These are phyloP conservation scores for Zosterops borbonicus DNA, from an alignment of 2,113 vertebrate genomes.

Conservation along the genomic window DNA sequence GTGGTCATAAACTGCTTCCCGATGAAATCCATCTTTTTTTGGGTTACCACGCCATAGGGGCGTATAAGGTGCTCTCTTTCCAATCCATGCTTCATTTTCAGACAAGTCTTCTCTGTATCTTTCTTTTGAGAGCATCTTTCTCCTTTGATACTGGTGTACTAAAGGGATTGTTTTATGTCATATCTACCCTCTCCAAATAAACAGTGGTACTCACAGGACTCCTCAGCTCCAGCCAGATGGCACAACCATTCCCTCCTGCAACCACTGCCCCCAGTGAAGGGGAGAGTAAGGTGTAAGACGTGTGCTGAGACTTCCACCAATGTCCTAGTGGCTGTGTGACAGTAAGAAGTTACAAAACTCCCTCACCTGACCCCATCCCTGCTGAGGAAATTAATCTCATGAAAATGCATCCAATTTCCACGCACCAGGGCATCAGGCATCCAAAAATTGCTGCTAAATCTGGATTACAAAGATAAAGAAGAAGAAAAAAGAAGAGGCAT, in stretches of 20 bases:
- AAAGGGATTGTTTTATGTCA: neutral
- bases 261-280: neutral
- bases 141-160: neutral
- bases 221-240: neutral
- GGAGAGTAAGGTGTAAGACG: neutral
- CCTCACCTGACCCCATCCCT: neutral
- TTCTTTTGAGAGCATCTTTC: neutral
- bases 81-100: neutral
- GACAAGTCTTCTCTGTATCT: neutral
- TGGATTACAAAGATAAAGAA: conserved; percentile 5
- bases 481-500: neutral
- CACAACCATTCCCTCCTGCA: neutral
- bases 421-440: neutral
- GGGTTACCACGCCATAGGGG: neutral
- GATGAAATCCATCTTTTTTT: neutral
- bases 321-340: neutral
- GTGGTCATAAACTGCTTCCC: neutral
- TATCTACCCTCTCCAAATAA: neutral
- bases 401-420: conserved; percentile 24
- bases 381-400: conserved; percentile 1
- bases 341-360: neutral
- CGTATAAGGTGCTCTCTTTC: neutral
- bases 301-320: neutral
- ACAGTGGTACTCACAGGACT: neutral
- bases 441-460: neutral